Evolutionary conservation across 2,113 vertebrate species (phyloP).

Genomic region (Chlamydotis undulata): DNA sequence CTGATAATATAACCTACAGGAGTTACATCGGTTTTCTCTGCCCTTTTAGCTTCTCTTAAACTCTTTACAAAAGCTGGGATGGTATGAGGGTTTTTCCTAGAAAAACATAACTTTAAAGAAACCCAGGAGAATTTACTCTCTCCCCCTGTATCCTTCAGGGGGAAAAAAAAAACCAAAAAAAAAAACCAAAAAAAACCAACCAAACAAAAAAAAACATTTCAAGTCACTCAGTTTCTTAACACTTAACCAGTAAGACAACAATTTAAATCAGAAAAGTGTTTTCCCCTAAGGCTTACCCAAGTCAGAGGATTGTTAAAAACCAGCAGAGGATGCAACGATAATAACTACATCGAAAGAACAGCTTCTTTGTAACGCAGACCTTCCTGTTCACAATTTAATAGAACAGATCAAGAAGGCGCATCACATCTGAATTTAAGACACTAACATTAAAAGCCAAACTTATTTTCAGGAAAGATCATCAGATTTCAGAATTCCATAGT

Average conservation of each 20-base stretch:
- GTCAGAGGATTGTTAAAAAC: background rate
- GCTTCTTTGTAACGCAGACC: background rate
- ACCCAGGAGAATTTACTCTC: background rate
- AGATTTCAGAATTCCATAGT: background rate
- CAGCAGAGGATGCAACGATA: background rate
- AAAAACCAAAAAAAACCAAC: no score
- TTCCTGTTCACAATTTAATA: background rate
- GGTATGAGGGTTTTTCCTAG: background rate
- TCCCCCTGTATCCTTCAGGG: background rate
- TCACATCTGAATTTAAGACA: background rate
- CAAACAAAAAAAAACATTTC: background rate
- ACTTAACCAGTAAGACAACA: background rate
- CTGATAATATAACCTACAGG: fast-evolving
- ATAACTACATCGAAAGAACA: background rate
- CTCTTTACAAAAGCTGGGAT: background rate
- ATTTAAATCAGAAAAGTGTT: background rate
- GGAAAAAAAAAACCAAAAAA: background rate
- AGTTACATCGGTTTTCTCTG: background rate
- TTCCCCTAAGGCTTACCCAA: background rate
- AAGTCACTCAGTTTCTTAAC: background rate
- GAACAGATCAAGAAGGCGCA: fast-evolving
- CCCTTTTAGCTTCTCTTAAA: background rate
- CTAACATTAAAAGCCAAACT: background rate
- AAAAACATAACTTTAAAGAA: background rate
- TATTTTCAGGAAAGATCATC: background rate